Percentiles rank a stretch among this genome's conserved stretches.
These are phyloP conservation scores for Trichopria drosophilae DNA, from an alignment of 2,888 invertebrate species.

Conservation along the genomic window DNA sequence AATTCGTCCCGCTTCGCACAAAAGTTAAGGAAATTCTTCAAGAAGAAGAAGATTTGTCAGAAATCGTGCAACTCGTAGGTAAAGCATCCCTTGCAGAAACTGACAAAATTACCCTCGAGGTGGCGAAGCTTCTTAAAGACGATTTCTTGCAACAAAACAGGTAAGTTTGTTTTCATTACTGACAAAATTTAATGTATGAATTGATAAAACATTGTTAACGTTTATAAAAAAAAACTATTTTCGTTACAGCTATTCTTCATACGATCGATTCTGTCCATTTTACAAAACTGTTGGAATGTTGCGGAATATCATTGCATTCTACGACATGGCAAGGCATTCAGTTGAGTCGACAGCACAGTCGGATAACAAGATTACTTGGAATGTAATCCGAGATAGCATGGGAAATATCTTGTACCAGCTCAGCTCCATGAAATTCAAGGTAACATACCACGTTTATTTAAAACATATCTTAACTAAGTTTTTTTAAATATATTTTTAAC, in stretches of 20 bases:
- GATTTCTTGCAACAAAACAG: constrained; percentile 99
- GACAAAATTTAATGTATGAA: not conserved
- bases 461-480: too few relatives aligned
- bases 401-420: constrained; percentile 94
- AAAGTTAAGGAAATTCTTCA: constrained; percentile 95
- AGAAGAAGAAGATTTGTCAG: constrained; percentile 98
- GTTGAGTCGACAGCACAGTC: constrained; percentile 98
- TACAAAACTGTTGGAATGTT: constrained; percentile 99
- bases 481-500: not conserved
- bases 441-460: constrained; percentile 58
- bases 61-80: constrained; percentile 99
- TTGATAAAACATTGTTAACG: constrained; percentile 1
- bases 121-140: constrained; percentile 96
- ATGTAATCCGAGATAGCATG: constrained; percentile 96
- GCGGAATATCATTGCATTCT: constrained; percentile 96
- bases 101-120: constrained; percentile 98
- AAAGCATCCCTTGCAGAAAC: constrained; percentile 98
- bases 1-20: constrained; percentile 95
- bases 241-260: constrained; percentile 74
- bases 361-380: constrained; percentile 99
- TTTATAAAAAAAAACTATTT: not conserved
- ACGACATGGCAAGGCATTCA: constrained; percentile 96
- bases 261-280: constrained; percentile 98
- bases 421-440: constrained; percentile 99
- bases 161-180: constrained; percentile 52